Evolutionary conservation across 2,888 invertebrate genomes (phyloP), one percentile per base, ranked within the genome.

Genomic region (Nudaria mundana): DNA sequence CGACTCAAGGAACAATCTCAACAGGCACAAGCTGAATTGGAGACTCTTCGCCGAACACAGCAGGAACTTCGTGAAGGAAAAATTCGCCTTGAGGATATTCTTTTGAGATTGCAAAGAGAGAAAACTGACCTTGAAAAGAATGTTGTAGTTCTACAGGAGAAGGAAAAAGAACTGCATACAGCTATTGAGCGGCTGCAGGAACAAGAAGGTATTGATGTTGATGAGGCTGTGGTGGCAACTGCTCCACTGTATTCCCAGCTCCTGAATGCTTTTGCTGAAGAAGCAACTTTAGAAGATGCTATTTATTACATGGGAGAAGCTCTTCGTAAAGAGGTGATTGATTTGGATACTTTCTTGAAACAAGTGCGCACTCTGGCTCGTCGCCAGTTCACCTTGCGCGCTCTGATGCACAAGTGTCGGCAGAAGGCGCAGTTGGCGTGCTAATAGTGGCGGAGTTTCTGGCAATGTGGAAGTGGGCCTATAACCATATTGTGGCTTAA

Each of bases 221-320:
- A 99, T 82, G 98, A 98, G 75, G 98, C 98, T 40, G 98, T 99
- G 22, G 96, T 96, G 12, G 98, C 98, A 1, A 97, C 98, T 37
- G 97, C 98, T 14, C 98, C 99, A 0, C 87, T 99, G 30, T 98
- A 98, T 73, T 96, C 96, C 84, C 98, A 98, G 94, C 92, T 99
- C 68, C 83, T 98, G 46, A 97, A 95, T 82, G 94, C 97, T 28
- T 98, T 97, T 89, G 97, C 98, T 33, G 98, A 99, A 81, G 99
- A 99, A 89, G 97, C 98, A 48, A 98, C 99, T 10, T 92, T 97
- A 36, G 99, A 99, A 89, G 99, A 99, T 90, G 97, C 98, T 46
- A 98, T 99, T 71, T 99, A 99, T 79, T 98, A 98, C 76, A 93
- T 99, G 84, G 98, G 98, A 5, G 98, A 98, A 88, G 98, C 97